Evolutionary conservation across 2,797 vertebrate species (phyloP).

Genomic region (Ispidina lecontei): DNA sequence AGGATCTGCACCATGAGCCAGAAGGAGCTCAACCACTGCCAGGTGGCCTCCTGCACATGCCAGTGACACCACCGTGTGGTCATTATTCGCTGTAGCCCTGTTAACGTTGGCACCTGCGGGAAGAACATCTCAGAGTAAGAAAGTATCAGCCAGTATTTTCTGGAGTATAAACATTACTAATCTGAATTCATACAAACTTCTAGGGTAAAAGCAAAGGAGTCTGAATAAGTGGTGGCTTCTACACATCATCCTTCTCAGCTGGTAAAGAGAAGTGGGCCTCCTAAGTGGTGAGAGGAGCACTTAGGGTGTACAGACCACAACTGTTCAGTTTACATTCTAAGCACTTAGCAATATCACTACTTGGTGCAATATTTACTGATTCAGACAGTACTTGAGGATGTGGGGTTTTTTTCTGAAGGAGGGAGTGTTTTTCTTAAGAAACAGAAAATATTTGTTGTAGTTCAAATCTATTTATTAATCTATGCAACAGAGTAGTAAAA

Average conservation of each 20-base stretch:
- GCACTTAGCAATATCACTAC: background rate
- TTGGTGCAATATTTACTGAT: background rate
- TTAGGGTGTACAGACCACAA: background rate
- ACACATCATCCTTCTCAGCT: background rate
- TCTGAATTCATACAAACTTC: background rate
- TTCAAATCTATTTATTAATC: background rate
- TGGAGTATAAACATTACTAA: background rate
- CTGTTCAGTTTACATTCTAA: background rate
- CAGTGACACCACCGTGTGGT: conserved; percentile 98
- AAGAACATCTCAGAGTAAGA: background rate
- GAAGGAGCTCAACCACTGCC: conserved; percentile 95
- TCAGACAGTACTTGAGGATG: background rate
- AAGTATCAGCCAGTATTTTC: background rate
- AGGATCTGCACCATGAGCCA: conserved; percentile 97
- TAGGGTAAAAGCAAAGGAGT: background rate
- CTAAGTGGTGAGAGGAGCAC: background rate
- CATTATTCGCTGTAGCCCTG: conserved; percentile 96
- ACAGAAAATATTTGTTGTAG: background rate
- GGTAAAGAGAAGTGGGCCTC: background rate
- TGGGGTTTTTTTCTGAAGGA: background rate
- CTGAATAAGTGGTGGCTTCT: background rate
- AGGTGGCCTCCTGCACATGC: conserved; percentile 97
- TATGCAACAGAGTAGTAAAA: background rate
- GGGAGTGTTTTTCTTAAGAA: background rate
- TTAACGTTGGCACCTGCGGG: conserved; percentile 96